Conservation (phyloP, 2,888 invertebrate species). For the Agrilus cyanescens region DNA sequence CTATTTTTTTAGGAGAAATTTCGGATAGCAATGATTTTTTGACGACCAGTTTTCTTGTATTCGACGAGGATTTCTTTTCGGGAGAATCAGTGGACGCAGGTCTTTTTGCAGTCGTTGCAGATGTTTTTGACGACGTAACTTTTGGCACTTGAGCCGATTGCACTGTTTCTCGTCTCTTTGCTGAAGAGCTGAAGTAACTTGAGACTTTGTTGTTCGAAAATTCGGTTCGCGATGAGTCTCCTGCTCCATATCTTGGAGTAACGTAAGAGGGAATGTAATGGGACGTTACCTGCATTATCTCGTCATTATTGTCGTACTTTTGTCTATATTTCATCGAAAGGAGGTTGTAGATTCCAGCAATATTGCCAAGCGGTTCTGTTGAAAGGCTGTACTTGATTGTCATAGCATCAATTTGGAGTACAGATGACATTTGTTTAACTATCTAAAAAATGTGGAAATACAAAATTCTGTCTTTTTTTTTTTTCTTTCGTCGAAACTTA, state of each 20-base stretch:
- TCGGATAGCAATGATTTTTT: too few species aligned
- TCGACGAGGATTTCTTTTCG: background rate
- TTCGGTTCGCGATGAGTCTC: background rate
- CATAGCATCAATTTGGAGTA: slow-evolving; percentile 34
- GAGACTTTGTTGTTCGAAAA: slow-evolving; percentile 2
- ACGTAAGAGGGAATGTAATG: slow-evolving; percentile 7
- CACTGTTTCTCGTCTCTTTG: slow-evolving; percentile 9
- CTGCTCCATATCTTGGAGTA: slow-evolving; percentile 8
- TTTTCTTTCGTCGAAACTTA: too few species aligned
- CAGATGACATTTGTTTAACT: slow-evolving; percentile 40
- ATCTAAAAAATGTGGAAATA: slow-evolving; percentile 22
- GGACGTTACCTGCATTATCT: slow-evolving; percentile 18
- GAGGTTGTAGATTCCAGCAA: slow-evolving; percentile 53
- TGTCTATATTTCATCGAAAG: slow-evolving; percentile 22
- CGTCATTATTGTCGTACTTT: slow-evolving; percentile 17
- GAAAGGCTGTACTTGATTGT: slow-evolving; percentile 40
- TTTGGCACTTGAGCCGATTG: slow-evolving; percentile 15
- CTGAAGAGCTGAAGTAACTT: slow-evolving; percentile 1
- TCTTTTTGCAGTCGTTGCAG: slow-evolving; percentile 1
- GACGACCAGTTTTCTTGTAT: too few species aligned
- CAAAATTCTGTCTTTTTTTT: too few species aligned
- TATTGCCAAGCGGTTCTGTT: slow-evolving; percentile 43
- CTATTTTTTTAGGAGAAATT: too few species aligned
- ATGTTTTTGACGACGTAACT: slow-evolving; percentile 7
- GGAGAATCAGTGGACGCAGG: too few species aligned